Conservation (phyloP, 1,140 invertebrate genomes). For the Drosophila arawakana region DNA sequence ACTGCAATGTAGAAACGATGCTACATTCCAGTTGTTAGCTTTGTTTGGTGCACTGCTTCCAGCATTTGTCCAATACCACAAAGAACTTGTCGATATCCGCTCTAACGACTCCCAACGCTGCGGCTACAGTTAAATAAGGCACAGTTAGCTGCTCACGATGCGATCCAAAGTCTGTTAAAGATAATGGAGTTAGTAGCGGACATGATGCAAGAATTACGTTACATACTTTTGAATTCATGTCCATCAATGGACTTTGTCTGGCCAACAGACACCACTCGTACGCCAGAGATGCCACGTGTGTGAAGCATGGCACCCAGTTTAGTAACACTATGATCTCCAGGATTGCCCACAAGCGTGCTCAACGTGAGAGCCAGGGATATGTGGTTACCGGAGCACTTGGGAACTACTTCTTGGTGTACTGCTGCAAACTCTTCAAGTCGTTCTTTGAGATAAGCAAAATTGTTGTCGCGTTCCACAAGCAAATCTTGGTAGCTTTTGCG, state of each 20-base stretch:
- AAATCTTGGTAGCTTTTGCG: slow-evolving; percentile 88
- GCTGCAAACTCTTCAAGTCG: slow-evolving; percentile 87
- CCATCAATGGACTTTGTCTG: slow-evolving; percentile 73
- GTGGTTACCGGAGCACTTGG: slow-evolving; percentile 89
- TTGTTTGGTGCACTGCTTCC: slow-evolving; percentile 36
- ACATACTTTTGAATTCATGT: slow-evolving; percentile 67
- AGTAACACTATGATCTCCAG: slow-evolving; percentile 27
- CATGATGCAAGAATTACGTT: not conserved
- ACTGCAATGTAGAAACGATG: too few species aligned
- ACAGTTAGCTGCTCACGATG: slow-evolving; percentile 53
- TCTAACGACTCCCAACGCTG: slow-evolving; percentile 68
- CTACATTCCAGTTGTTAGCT: not conserved
- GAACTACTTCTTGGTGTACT: slow-evolving; percentile 87
- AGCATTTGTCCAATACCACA: slow-evolving; percentile 72
- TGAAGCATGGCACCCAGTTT: slow-evolving; percentile 83
- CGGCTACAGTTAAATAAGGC: slow-evolving; percentile 83
- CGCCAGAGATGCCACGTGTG: slow-evolving; percentile 79
- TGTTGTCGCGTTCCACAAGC: slow-evolving; percentile 88
- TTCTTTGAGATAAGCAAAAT: slow-evolving; percentile 88
- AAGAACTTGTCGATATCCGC: slow-evolving; percentile 80
- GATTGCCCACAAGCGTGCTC: slow-evolving; percentile 16
- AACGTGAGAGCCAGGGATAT: slow-evolving; percentile 89
- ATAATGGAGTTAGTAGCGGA: not conserved
- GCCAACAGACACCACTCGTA: slow-evolving; percentile 67
- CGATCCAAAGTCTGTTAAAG: slow-evolving; percentile 75